phyloP scores from a whole-genome alignment of 2,888 invertebrate genomes.

The Drosophila rubida region DNA sequence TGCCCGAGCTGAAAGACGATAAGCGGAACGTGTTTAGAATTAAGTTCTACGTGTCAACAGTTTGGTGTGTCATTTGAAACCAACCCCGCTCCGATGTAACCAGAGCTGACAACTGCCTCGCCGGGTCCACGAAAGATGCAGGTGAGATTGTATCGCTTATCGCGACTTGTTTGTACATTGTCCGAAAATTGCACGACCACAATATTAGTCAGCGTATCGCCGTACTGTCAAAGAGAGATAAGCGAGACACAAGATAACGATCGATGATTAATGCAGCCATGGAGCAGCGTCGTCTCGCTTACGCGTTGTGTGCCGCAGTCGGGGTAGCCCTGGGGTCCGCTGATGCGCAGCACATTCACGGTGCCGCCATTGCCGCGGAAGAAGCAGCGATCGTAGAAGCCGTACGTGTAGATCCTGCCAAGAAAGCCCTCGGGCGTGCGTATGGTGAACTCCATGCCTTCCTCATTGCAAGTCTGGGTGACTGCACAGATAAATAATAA shows the following conservation, averaged over 20 bases:
- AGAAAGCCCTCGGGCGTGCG: constrained; percentile 95
- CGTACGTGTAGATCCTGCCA: constrained; percentile 95
- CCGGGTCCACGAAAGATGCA: constrained; percentile 96
- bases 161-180: constrained; percentile 95
- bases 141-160: constrained; percentile 96
- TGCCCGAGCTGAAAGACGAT: constrained; percentile 89
- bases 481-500: constrained; percentile 86
- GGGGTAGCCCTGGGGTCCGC: constrained; percentile 96
- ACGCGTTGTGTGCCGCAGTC: constrained; percentile 96
- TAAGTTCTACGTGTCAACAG: neutral
- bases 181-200: constrained; percentile 97
- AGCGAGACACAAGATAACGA: neutral
- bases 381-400: constrained; percentile 95
- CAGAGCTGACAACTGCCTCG: constrained; percentile 96
- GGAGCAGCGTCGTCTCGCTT: constrained; percentile 30
- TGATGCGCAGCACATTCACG: constrained; percentile 92
- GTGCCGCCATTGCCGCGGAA: constrained; percentile 95
- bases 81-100: constrained; percentile 96
- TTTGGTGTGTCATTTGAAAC: neutral
- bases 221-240: constrained; percentile 87
- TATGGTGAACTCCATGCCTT: constrained; percentile 97
- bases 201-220: constrained; percentile 96
- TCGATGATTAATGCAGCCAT: constrained; percentile 29
- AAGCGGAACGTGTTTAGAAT: neutral
- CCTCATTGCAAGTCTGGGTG: constrained; percentile 95